Evolutionary conservation across 2,888 invertebrate genomes (phyloP).

Genomic region (Sabatieria punctata): DNA sequence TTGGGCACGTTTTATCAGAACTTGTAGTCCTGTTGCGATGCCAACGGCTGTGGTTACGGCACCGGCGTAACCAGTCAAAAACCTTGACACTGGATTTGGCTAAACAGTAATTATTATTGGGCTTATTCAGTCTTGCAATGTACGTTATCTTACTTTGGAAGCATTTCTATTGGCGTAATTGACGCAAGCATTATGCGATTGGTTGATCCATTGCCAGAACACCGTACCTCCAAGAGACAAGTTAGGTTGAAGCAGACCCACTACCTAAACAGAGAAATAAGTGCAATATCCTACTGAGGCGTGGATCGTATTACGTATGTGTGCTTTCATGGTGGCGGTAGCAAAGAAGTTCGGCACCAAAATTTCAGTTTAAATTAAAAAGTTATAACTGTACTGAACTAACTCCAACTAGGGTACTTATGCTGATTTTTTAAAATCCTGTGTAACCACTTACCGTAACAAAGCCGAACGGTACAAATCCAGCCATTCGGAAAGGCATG

Average conservation of each 20-base stretch:
- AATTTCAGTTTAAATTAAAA: no score
- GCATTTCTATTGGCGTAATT: conserved; percentile 41
- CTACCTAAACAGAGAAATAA: conserved; percentile 27
- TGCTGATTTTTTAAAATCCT: no score
- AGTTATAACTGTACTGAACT: no score
- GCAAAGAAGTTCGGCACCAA: background rate
- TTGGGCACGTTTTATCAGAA: conserved; percentile 23
- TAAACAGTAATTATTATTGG: conserved; percentile 9
- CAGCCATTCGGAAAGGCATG: conserved; percentile 41
- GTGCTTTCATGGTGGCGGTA: background rate
- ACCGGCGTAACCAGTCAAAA: conserved; percentile 36
- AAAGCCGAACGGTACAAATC: conserved; percentile 39
- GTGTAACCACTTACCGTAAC: conserved; percentile 36
- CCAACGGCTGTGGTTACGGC: conserved; percentile 38
- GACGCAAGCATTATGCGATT: conserved; percentile 40
- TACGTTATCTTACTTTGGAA: conserved; percentile 31
- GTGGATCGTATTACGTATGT: no score
- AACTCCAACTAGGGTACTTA: no score
- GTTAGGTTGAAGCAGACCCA: conserved; percentile 38
- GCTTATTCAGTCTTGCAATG: background rate
- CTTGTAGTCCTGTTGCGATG: conserved; percentile 31
- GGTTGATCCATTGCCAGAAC: conserved; percentile 42
- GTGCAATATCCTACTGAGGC: no score
- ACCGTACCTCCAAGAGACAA: conserved; percentile 33
- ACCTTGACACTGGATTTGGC: conserved; percentile 31